Evolutionary conservation across 2,888 invertebrate genomes (phyloP).

Genomic region (Lasioglossum figueresi): DNA sequence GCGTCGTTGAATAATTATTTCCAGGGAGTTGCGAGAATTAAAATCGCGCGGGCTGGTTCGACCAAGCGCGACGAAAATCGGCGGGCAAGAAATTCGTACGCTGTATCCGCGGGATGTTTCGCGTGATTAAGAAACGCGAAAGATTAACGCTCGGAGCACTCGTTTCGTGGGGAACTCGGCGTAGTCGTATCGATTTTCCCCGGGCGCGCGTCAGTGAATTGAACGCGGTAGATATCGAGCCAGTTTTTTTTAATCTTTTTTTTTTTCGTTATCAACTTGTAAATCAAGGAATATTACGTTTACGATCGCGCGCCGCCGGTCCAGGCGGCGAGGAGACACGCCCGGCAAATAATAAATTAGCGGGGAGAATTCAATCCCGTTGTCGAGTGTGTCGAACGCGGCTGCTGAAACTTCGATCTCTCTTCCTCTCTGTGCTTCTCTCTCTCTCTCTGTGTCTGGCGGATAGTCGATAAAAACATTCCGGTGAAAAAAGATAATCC

Average conservation of each 20-base stretch:
- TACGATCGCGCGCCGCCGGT: background rate
- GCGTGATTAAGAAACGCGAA: constrained; percentile 32
- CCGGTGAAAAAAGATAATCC: background rate
- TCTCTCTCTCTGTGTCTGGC: background rate
- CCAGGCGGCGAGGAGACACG: constrained; percentile 16
- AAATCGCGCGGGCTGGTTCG: constrained; percentile 17
- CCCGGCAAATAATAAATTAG: constrained; percentile 21
- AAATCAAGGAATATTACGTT: constrained; percentile 32
- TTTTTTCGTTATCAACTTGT: constrained; percentile 22
- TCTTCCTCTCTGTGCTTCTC: background rate
- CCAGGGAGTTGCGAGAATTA: background rate
- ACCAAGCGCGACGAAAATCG: background rate
- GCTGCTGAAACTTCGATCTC: background rate
- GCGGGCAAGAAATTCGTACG: background rate
- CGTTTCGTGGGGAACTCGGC: constrained; percentile 32
- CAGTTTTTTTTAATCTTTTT: background rate
- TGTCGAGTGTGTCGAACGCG: background rate
- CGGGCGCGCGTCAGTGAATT: constrained; percentile 22
- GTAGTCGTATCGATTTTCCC: constrained; percentile 37
- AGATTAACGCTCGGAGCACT: background rate
- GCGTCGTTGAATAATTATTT: constrained; percentile 10
- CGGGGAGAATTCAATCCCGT: constrained; percentile 27
- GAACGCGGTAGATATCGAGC: constrained; percentile 22
- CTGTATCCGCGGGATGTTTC: constrained; percentile 34
- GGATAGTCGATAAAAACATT: background rate